Base-by-base conservation (phyloP, 2,113 vertebrate genomes). In the Stomatorhinus ivindoensis region DNA sequence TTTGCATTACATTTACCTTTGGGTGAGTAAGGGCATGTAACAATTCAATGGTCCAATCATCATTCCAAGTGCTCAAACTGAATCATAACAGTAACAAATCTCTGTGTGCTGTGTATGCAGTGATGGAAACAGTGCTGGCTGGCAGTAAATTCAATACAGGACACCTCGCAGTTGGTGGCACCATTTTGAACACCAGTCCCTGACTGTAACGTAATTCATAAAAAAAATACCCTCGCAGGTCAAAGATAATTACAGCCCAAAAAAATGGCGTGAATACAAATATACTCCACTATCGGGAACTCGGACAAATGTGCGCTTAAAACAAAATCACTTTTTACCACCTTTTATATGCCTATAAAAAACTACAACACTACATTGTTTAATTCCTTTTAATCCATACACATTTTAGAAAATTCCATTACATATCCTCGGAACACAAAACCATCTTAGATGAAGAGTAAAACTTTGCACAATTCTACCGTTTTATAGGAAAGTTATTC, bases 31-130 rank as follows among this genome's bases (percentile, higher is more conserved):
- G 61, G 46, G 44, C 24, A 61, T 47, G 44, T 19, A 44, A 48
- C 87, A 76, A 65, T 50, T 27, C 15, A 31, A 65, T 27, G 27
- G 27, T 50, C 61, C 69, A 27, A 69, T 73, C 87, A 69, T 8
- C 61, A 46, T 58, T 73, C 61, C 87, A 69, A 50, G 61, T 46
- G 24, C 27, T 73, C 87, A 27, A 76, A 76, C 61, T 47, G 47
- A 76, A 88, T 35, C 24, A n/a, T 88, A 48, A 88, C 87, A 51
- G 48, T 50, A 88, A 76, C 61, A 88, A n/a, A 69, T 65, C 61
- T 47, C 65, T 5, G 58, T 35, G n/a, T 88, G 47, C 61, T 50
- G 87, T 88, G 65, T 88, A 76, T 65, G 21, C 6, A 21, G 39
- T 13, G 44, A 76, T 44, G 87, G 42, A 39, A 46, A 65, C 53